phyloP scores from a whole-genome alignment of 2,113 vertebrate genomes.

The Poecilia latipinna region DNA sequence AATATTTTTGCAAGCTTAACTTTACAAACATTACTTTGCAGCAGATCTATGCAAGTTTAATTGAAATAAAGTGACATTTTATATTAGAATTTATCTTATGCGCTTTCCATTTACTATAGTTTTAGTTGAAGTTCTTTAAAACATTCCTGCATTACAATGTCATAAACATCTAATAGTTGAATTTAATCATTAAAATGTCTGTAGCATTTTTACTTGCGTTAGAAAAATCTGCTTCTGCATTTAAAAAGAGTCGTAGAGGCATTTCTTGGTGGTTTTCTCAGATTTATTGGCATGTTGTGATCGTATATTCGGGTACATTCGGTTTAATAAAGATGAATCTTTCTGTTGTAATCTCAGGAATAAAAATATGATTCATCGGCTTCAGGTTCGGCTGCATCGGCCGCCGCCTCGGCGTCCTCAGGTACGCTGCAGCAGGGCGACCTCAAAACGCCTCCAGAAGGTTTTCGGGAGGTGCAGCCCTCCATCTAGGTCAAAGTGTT shows the following conservation, averaged over 20 bases:
- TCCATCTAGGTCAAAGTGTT: conserved; percentile 39
- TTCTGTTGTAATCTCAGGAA: not conserved
- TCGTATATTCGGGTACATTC: not conserved
- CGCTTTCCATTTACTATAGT: not conserved
- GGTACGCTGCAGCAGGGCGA: not conserved
- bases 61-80: not conserved
- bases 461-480: conserved; percentile 19
- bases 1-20: too few species aligned
- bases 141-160: not conserved
- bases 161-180: not conserved
- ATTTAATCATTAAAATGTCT: not conserved
- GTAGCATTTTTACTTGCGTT: not conserved
- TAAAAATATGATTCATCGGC: not conserved
- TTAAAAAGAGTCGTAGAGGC: not conserved
- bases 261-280: not conserved
- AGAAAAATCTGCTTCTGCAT: too few species aligned
- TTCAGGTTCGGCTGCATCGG: too few species aligned
- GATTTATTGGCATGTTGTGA: not conserved
- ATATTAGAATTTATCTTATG: not conserved
- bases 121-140: too few species aligned
- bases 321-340: not conserved
- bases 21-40: not conserved
- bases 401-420: not conserved
- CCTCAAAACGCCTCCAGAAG: conserved; percentile 11
- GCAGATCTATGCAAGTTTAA: not conserved